Evolutionary conservation across 1,140 invertebrate species (phyloP).

Genomic region (Odontomachus brunneus): DNA sequence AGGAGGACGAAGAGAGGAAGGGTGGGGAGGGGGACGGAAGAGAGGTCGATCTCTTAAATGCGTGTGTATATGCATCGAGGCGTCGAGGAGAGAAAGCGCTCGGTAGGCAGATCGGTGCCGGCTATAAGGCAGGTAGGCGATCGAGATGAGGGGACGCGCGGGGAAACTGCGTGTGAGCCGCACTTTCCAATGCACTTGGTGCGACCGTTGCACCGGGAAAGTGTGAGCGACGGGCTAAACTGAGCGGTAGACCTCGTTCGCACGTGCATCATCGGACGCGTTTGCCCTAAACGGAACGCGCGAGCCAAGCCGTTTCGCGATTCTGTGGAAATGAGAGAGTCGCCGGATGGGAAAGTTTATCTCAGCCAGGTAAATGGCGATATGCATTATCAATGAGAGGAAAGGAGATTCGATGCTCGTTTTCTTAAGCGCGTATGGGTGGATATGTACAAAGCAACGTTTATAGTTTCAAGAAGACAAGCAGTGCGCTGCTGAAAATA

Average conservation of each 20-base stretch:
- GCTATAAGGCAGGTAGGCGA: constrained; percentile 69
- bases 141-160: constrained; percentile 59
- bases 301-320: neutral
- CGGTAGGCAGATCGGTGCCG: constrained; percentile 78
- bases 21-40: constrained; percentile 15
- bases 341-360: neutral
- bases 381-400: neutral
- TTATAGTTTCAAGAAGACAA: neutral
- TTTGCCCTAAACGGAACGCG: neutral
- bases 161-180: constrained; percentile 69
- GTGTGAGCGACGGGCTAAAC: constrained; percentile 54
- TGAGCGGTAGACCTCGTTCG: constrained; percentile 40
- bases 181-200: constrained; percentile 81
- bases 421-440: too few relatives aligned
- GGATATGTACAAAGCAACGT: neutral
- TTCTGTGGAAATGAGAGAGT: constrained; percentile 20
- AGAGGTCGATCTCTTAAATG: constrained; percentile 45
- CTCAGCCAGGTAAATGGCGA: neutral
- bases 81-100: constrained; percentile 78
- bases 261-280: constrained; percentile 34
- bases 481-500: neutral
- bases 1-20: neutral
- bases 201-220: constrained; percentile 70
- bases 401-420: neutral
- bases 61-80: constrained; percentile 63